Base-by-base conservation (phyloP, 2,113 vertebrate genomes). In the Climacteris rufus region DNA sequence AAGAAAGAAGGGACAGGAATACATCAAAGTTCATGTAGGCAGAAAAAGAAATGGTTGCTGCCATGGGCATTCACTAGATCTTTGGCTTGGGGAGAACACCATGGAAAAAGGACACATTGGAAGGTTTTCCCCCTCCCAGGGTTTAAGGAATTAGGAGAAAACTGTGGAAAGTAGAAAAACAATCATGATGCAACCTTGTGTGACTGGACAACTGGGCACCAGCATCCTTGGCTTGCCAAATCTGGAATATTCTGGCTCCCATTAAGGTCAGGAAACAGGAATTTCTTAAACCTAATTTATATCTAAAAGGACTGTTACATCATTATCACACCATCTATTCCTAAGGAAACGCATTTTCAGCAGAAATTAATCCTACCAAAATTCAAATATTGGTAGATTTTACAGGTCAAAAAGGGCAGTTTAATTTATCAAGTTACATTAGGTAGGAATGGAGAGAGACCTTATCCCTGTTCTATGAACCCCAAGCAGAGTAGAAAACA, bases 1-100 rank as follows among this genome's bases (percentile, higher is more conserved):
- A 20, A n/a, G 14, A 23, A 15, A 40, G 27, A 20, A 49, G 6
- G 15, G 16, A 6, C 9, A 22, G 28, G 16, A 82, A 47, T 5
- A 15, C 5, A 13, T 24, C 47, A 7, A 30, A 37, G 8, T 39
- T 15, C 8, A 1, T 0, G 3, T 0, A 4, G 19, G 42, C 33
- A 81, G 30, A 25, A 60, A 15, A 28, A 63, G 21, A 7, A 6
- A 3, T 0, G 2, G 42, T 30, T 57, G 45, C 5, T 83, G 59
- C 22, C 8, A 0, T 16, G 24, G 30, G 10, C 0, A 1, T 2
- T 39, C 19, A 35, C 10, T 17, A 15, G 19, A 37, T 27, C 14
- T 13, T 17, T 6, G 42, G 13, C 25, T 8, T n/a, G 30, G 12
- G 33, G 19, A 64, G 9, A 68, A 0, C 14, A 4, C 1, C 7